A percentile compares a stretch with the other conserved stretches of the same genome.
These are phyloP conservation scores for Phocoena sinus DNA, from an alignment of 2,113 vertebrate genomes.

Conservation along the genomic window DNA sequence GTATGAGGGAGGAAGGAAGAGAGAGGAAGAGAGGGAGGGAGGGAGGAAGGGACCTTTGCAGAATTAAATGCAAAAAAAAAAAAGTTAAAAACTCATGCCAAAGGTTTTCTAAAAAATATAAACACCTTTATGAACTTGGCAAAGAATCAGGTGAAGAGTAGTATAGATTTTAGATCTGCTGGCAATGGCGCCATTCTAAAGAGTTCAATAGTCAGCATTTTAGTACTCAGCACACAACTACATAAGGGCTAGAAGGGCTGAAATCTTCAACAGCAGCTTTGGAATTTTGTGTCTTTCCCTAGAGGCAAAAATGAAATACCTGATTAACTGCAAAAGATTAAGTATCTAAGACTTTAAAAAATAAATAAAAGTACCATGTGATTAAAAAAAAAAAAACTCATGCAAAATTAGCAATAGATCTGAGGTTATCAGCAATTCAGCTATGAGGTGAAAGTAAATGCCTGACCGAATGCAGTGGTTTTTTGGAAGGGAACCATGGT, in stretches of 20 bases:
- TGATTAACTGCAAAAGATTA: background rate
- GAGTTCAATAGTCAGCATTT: background rate
- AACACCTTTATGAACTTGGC: constrained; percentile 29
- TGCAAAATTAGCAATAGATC: background rate
- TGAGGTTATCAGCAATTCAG: background rate
- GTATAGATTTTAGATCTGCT: background rate
- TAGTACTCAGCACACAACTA: background rate
- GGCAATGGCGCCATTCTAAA: background rate
- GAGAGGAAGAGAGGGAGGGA: background rate
- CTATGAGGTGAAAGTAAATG: background rate
- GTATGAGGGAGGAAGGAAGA: no score
- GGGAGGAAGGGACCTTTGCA: background rate
- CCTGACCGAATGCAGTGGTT: background rate
- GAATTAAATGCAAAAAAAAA: background rate
- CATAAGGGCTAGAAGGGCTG: no score
- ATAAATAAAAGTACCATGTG: background rate
- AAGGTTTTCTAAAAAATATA: background rate
- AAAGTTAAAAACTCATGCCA: background rate
- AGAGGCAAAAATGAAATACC: background rate
- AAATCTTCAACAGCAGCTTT: background rate
- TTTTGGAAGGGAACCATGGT: background rate
- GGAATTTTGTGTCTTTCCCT: background rate
- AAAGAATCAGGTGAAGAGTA: background rate
- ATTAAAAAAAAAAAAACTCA: background rate
- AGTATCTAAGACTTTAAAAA: background rate